Percentiles rank a stretch among this genome's conserved stretches.
These are phyloP conservation scores for Bagarius yarrelli DNA, from an alignment of 2,113 vertebrate species.

Conservation along the genomic window DNA sequence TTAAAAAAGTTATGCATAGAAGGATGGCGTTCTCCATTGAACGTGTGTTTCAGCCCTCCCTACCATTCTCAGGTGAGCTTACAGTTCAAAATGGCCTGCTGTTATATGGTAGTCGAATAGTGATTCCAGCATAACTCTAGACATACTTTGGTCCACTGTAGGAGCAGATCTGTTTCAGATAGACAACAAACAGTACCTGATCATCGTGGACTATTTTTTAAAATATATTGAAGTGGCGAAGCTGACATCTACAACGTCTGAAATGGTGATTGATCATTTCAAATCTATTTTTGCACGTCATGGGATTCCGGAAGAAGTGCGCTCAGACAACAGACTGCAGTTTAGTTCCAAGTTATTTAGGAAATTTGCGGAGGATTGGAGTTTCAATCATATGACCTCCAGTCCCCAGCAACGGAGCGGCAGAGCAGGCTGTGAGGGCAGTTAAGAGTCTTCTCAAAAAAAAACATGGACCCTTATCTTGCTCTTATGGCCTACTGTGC, in stretches of 20 bases:
- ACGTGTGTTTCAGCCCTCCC: conserved; percentile 1
- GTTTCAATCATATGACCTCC: conserved; percentile 46
- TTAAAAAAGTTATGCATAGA: conserved; percentile 25
- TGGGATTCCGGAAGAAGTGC: conserved; percentile 19
- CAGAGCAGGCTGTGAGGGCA: conserved; percentile 28
- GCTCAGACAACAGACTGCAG: conserved; percentile 21
- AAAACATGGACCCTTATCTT: conserved; percentile 24
- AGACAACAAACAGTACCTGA: conserved; percentile 28
- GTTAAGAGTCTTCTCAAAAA: conserved; percentile 37
- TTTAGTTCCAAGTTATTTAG: not conserved
- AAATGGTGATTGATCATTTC: not conserved
- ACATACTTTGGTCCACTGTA: conserved; percentile 29
- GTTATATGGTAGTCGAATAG: conserved; percentile 29
- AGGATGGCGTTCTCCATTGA: conserved; percentile 27
- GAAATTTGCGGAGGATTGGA: conserved; percentile 13
- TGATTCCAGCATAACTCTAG: conserved; percentile 20
- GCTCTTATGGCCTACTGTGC: conserved; percentile 38
- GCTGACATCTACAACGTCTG: not conserved
- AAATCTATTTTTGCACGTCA: conserved; percentile 16
- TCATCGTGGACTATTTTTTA: conserved; percentile 43
- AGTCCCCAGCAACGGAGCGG: conserved; percentile 39
- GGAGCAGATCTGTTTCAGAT: conserved; percentile 44
- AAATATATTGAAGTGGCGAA: not conserved
- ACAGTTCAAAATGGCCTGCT: conserved; percentile 34
- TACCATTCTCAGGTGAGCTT: conserved; percentile 38